Evolutionary conservation across 2,797 vertebrate genomes (phyloP).

Genomic region (Carapus acus): DNA sequence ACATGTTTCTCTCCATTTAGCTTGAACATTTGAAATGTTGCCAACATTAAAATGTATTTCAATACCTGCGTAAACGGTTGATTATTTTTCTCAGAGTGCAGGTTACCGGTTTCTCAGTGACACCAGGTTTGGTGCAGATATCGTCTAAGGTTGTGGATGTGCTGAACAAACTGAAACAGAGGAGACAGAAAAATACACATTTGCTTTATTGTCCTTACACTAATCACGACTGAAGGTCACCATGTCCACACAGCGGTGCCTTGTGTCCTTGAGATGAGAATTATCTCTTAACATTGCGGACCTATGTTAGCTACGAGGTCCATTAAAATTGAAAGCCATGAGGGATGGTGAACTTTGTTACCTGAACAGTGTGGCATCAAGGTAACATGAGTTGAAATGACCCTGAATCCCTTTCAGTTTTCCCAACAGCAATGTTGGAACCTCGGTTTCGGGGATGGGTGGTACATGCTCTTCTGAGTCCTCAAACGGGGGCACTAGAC

Average conservation of each 20-base stretch:
- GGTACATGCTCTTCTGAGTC: slow-evolving; percentile 59
- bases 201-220: not conserved
- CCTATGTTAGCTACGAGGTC: slow-evolving; percentile 3
- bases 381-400: slow-evolving; percentile 80
- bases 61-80: slow-evolving; percentile 76
- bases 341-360: slow-evolving; percentile 38
- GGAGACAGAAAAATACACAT: slow-evolving; percentile 3
- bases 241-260: not conserved
- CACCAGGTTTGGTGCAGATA: slow-evolving; percentile 61
- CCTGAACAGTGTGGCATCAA: slow-evolving; percentile 81
- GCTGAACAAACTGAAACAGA: slow-evolving; percentile 71
- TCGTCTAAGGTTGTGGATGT: slow-evolving; percentile 70
- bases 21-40: too few species aligned
- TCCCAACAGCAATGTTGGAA: slow-evolving; percentile 65
- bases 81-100: slow-evolving; percentile 73
- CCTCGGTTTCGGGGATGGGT: slow-evolving; percentile 68
- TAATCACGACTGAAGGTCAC: slow-evolving; percentile 14
- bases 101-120: slow-evolving; percentile 55
- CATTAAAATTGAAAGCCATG: not conserved
- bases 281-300: not conserved
- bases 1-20: too few species aligned
- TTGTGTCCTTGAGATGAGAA: not conserved
- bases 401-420: slow-evolving; percentile 81
- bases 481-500: slow-evolving; percentile 52
- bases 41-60: too few species aligned